Conservation (phyloP, 2,113 vertebrate genomes). For the Apaloderma vittatum region DNA sequence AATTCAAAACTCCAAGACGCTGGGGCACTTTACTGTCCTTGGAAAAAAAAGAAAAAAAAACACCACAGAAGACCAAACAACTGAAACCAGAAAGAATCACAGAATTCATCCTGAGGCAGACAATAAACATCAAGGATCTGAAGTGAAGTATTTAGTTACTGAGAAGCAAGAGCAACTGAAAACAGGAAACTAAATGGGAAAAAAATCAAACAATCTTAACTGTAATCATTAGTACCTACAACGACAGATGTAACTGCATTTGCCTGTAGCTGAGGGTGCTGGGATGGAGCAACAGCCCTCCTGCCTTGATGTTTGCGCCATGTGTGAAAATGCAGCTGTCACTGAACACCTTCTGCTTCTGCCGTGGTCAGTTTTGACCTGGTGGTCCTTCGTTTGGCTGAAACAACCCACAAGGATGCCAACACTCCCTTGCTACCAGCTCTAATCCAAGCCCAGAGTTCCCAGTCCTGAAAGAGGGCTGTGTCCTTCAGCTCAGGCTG, state of each 20-base stretch:
- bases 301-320: not conserved
- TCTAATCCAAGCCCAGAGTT: not conserved
- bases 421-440: not conserved
- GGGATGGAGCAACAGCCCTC: not conserved
- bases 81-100: not conserved
- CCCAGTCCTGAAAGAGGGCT: not conserved
- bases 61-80: not conserved
- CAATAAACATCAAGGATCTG: slow-evolving; percentile 23
- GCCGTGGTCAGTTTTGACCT: not conserved
- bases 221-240: not conserved
- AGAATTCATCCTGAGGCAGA: slow-evolving; percentile 36
- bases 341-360: not conserved
- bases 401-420: not conserved
- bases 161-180: slow-evolving; percentile 11
- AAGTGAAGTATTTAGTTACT: slow-evolving; percentile 24
- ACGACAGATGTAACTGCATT: not conserved
- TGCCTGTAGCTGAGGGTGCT: not conserved
- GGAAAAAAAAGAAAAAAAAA: not conserved
- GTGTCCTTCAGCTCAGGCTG: not conserved
- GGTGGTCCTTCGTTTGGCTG: not conserved
- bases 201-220: not conserved
- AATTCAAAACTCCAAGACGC: slow-evolving; percentile 18
- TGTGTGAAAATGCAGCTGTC: not conserved
- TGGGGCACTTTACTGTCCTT: slow-evolving; percentile 14
- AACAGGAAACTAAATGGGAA: slow-evolving; percentile 12